Evolutionary conservation across 1,140 invertebrate species (phyloP), one percentile per base, ranked within the genome.

Genomic region (Muscidifurax raptorellus): DNA sequence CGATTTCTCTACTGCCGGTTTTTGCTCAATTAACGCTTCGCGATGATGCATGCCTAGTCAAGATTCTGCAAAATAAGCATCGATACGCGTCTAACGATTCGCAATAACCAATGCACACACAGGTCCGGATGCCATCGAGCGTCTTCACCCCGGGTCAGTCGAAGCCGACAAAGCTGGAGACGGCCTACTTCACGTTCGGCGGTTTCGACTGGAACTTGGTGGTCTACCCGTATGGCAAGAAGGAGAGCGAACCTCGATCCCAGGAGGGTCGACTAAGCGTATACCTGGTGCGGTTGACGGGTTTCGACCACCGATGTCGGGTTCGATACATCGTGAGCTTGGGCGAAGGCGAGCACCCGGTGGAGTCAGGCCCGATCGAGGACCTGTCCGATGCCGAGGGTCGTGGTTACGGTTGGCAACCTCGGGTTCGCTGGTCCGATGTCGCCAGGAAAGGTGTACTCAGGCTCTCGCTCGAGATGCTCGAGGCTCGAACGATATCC

Each of bases 191-290:
- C 89, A 94, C 95, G 0, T 97, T 96, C 88, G 96, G 96, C 6
- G 96, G 96, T 15, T 97, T 97, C 89, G 97, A 98, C 87, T 98
- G 97, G 97, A 97, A 96, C 86, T 92, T 98, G 10, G 94, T 95
- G 0, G 94, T 97, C 15, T 96, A 95, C 87, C 96, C 96, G 0
- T 93, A 95, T 30, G 95, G 95, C 12, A 94, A 94, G 82, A 94
- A 94, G 78, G 92, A 94, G 7, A 44, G 88, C 5, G 92, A 93
- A 32, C 69, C 88, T 15, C 88, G 89, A 4, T 88, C 90, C 30
- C 91, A 91, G 28, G 94, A 95, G 22, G 93, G 94, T 66, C 88
- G 94, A 88, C 86, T 95, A 90, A 93, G 94, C 86, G 91, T 96
- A 13, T 95, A 95, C 81, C 93, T 98, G 27, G 95, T 96, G 86